A percentile compares a stretch with the other conserved stretches of the same genome.
phyloP scores from a whole-genome alignment of 2,888 invertebrate genomes.

The Caenorhabditis becei region DNA sequence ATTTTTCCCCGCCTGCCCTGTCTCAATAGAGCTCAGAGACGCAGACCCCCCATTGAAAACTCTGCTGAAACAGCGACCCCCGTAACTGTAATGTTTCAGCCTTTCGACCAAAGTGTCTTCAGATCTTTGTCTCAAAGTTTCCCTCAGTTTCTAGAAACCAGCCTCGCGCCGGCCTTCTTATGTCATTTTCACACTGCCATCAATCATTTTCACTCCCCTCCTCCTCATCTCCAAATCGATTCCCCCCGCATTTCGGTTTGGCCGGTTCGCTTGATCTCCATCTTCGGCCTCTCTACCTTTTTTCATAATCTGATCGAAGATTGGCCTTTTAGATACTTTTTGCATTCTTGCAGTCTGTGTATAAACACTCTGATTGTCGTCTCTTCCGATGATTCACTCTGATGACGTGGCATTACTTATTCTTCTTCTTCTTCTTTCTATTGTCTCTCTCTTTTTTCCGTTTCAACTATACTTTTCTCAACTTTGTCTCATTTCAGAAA shows the following conservation, averaged over 20 bases:
- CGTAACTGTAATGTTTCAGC: too few species aligned
- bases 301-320: conserved; percentile 43
- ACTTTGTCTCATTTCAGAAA: conserved; percentile 34
- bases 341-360: background rate
- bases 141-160: background rate
- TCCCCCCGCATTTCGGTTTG: conserved; percentile 4
- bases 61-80: too few species aligned
- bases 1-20: too few species aligned
- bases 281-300: conserved; percentile 9
- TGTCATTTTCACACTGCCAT: background rate
- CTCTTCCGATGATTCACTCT: too few species aligned
- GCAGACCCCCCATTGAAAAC: too few species aligned
- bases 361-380: background rate
- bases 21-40: too few species aligned
- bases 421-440: conserved; percentile 9
- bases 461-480: background rate
- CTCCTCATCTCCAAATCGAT: background rate
- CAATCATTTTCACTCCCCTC: background rate
- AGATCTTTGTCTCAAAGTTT: background rate
- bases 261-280: conserved; percentile 44
- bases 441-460: conserved; percentile 6
- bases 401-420: background rate
- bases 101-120: too few species aligned
- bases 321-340: conserved; percentile 41
- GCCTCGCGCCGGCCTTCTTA: background rate